Evolutionary conservation across 2,113 vertebrate species (phyloP).

Genomic region (Puma concolor): DNA sequence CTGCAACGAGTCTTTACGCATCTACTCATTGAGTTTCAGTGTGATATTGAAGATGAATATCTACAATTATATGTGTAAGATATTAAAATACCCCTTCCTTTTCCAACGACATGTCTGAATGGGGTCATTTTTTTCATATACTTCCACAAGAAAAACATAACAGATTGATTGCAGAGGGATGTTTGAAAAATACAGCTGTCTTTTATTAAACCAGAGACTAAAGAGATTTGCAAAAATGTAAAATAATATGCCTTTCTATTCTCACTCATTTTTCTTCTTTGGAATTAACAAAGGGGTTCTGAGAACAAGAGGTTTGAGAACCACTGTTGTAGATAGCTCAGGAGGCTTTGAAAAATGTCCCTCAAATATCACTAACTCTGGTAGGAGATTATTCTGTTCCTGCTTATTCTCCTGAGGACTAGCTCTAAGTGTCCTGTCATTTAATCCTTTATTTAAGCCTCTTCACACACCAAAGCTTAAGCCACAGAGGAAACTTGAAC

Average conservation of each 20-base stretch:
- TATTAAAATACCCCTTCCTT: background rate
- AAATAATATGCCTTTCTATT: background rate
- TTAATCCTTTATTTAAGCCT: background rate
- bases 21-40: background rate
- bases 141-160: background rate
- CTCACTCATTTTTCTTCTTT: background rate
- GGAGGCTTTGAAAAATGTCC: background rate
- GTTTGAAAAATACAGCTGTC: background rate
- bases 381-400: background rate
- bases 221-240: background rate
- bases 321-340: background rate
- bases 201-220: background rate
- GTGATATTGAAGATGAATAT: slow-evolving; percentile 5
- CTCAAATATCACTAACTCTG: background rate
- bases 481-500: background rate
- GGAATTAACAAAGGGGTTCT: background rate
- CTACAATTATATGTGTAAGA: background rate
- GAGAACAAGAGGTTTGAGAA: background rate
- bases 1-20: background rate
- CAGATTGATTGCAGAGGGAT: background rate
- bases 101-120: background rate
- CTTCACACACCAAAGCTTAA: background rate
- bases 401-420: background rate
- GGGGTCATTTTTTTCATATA: background rate
- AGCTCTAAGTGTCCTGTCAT: background rate